A percentile compares a stretch with the other conserved stretches of the same genome.
These are phyloP conservation scores for Indicator maculatus DNA, from an alignment of 2,113 vertebrate genomes.

Conservation along the genomic window DNA sequence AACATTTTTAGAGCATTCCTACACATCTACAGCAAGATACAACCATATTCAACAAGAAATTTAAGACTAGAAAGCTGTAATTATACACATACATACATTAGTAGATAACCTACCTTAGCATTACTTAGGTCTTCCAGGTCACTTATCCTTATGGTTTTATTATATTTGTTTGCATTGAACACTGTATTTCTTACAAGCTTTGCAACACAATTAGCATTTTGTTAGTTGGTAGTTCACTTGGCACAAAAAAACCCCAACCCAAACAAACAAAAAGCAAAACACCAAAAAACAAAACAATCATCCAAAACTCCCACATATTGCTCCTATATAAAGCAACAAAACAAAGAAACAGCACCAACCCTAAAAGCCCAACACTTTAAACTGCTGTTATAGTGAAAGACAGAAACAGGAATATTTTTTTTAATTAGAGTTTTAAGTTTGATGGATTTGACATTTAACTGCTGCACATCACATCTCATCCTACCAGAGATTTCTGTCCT, in stretches of 20 bases:
- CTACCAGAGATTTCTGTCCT: conserved; percentile 13
- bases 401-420: too few species aligned
- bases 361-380: not conserved
- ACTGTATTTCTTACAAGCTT: not conserved
- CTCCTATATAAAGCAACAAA: not conserved
- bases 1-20: not conserved
- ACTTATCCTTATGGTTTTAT: not conserved
- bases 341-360: not conserved
- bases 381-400: too few species aligned
- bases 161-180: not conserved
- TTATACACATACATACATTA: not conserved
- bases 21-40: not conserved
- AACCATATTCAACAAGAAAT: not conserved
- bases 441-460: conserved; percentile 52
- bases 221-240: not conserved
- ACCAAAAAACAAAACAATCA: not conserved
- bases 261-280: not conserved
- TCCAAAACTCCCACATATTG: not conserved
- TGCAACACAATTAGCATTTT: not conserved
- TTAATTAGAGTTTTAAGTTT: conserved; percentile 12
- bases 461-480: not conserved
- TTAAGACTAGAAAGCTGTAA: conserved; percentile 4
- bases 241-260: not conserved
- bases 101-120: not conserved
- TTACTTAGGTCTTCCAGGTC: not conserved